Evolutionary conservation across 2,888 invertebrate species (phyloP), one percentile per base, ranked within the genome.

Genomic region (Agelastica alni): DNA sequence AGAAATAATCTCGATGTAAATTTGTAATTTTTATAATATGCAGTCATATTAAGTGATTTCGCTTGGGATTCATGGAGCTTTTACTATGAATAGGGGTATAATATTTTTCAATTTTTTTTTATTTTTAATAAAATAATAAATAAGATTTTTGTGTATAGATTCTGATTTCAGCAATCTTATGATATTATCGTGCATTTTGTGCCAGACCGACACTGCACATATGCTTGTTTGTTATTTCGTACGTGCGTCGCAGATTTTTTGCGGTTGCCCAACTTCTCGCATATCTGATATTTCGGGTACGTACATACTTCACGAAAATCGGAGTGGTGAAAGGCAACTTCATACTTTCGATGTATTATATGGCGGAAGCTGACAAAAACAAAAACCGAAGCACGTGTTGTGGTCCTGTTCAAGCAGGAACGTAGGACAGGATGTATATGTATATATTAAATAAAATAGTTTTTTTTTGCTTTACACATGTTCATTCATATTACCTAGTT

Each of bases 351-450:
- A 39, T 18, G 6, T 14, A 17, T 12, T 32, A 13, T n/a, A 36
- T 34, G 36, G 36, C 46, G 46, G 46, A 46, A 46, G 46, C 46
- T n/a, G 36, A 26, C 4, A 46, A 44, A 45, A 45, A 45, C 32
- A 18, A 20, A 14, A 9, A 14, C 12, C 3, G 20, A 6, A 70
- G 70, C 70, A 72, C 70, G 70, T 72, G 71, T 67, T 68, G 68
- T 47, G 51, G 44, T 34, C 51, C 56, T 54, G 54, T 54, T 49
- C 31, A 45, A 54, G 44, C 57, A 55, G 57, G 59, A 57, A 55
- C 59, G 56, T 53, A 60, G 56, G 51, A 62, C 64, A 62, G 64
- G 64, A 64, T 64, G 64, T 62, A 57, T 61, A 61, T 59, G 51
- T 53, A 47, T 58, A 49, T 56, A 49, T 53, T 47, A 54, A 59